These are phyloP conservation scores for Tricholaema leucomelas DNA, from an alignment of 2,113 vertebrate genomes.

Conservation along the genomic window DNA sequence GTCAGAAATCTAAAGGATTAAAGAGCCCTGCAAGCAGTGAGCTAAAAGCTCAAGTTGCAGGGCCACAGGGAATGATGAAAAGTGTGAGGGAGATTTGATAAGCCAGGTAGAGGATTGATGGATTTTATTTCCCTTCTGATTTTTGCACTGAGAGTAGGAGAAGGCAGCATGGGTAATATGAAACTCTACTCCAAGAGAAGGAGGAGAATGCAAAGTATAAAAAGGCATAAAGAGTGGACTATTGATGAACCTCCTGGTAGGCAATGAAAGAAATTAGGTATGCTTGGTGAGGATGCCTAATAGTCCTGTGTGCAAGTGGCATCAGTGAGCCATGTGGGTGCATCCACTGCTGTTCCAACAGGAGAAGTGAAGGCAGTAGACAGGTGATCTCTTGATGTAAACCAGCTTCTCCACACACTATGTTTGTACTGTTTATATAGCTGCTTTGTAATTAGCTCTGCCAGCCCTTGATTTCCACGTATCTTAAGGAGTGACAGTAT, in stretches of 20 bases:
- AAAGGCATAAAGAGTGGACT: not conserved
- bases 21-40: not conserved
- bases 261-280: not conserved
- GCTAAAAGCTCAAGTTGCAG: not conserved
- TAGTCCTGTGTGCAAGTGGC: not conserved
- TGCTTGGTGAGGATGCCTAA: not conserved
- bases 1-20: not conserved
- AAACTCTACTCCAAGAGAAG: not conserved
- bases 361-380: not conserved
- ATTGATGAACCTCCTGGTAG: not conserved
- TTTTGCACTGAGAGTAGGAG: not conserved
- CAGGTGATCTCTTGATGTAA: not conserved
- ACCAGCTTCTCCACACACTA: not conserved
- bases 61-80: not conserved
- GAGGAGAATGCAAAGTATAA: not conserved
- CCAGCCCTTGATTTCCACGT: not conserved
- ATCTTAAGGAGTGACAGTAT: not conserved
- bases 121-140: slow-evolving; percentile 30
- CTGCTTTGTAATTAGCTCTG: not conserved
- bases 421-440: not conserved
- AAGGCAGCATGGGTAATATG: not conserved
- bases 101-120: not conserved
- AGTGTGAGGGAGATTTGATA: not conserved
- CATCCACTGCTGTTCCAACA: not conserved
- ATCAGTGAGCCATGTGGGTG: not conserved